Conservation (phyloP, 1,140 invertebrate species). For the Cephus cinctus region DNA sequence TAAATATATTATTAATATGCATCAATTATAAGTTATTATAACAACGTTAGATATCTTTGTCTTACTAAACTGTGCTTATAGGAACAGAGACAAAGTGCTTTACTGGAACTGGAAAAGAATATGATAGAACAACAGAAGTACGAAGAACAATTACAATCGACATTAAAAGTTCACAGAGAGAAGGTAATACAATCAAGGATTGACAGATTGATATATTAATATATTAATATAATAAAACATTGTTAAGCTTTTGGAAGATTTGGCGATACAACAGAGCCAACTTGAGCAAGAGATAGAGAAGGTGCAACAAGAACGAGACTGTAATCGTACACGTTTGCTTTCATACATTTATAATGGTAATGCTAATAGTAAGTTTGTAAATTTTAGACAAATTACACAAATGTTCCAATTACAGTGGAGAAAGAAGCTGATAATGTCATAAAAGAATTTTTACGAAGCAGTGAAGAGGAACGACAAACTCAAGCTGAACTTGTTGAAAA, state of each 20-base stretch:
- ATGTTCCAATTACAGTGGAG: conserved; percentile 56
- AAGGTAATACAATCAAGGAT: conserved; percentile 43
- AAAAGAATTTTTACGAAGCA: conserved; percentile 62
- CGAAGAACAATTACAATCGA: conserved; percentile 57
- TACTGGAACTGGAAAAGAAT: conserved; percentile 58
- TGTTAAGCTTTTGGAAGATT: conserved; percentile 61
- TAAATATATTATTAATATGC: neutral
- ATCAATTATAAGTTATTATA: no score
- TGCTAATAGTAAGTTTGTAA: neutral
- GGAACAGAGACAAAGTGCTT: conserved; percentile 56
- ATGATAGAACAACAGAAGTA: conserved; percentile 57
- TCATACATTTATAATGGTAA: conserved; percentile 47
- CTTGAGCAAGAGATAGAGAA: conserved; percentile 65
- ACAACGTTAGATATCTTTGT: no score
- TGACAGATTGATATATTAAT: conserved; percentile 8
- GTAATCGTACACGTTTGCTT: conserved; percentile 61
- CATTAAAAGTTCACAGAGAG: conserved; percentile 55
- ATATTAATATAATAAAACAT: conserved; percentile 12
- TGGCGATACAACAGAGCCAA: conserved; percentile 63
- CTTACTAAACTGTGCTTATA: no score
- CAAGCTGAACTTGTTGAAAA: conserved; percentile 63
- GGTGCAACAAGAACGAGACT: conserved; percentile 65
- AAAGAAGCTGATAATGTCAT: conserved; percentile 65
- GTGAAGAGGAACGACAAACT: conserved; percentile 59
- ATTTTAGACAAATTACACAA: conserved; percentile 49